Base-by-base conservation (phyloP, 2,888 invertebrate species). In the Drosophila rubida region DNA sequence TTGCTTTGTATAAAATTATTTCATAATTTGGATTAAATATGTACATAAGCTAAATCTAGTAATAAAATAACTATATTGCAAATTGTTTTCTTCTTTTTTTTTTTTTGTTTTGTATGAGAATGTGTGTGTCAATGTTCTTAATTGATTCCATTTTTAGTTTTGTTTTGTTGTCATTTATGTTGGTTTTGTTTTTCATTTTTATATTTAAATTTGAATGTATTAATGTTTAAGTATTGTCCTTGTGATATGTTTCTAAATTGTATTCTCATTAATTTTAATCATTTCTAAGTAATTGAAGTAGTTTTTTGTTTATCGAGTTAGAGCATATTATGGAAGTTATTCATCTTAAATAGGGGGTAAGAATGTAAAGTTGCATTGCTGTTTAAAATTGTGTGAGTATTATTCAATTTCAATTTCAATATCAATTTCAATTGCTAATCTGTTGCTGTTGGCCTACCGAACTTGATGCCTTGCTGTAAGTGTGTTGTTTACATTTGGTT, bases 201-300 rank as follows among this genome's bases (percentile, higher is more conserved):
- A 57, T 67, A 53, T 63, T 68, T 78, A 78, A 76, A 79, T 78
- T 78, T 71, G 85, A 83, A 78, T 88, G 81, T 76, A 80, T 83
- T 86, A 81, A 90, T 85, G 80, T 88, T 90, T 90, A 90, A 91
- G 90, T 91, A 91, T 91, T 91, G 91, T 91, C 91, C 87, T 90
- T 90, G 90, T 91, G 91, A 91, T 91, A 91, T 91, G 91, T 91
- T 90, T 91, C 88, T 90, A 88, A 88, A 88, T 87, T 76, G 88
- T 89, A 84, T 82, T 87, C 78, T 77, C 78, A 77, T 80, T 74
- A 78, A 72, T 73, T 82, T 79, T 84, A 79, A 83, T 87, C 75
- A 78, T 80, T 74, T 89, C 88, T 84, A 86, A 87, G 78, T 89
- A 89, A 87, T 87, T 89, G 89, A 89, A 87, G 77, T 84, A 85